phyloP scores from a whole-genome alignment of 2,888 invertebrate genomes.

The Leptogaster cylindrica region DNA sequence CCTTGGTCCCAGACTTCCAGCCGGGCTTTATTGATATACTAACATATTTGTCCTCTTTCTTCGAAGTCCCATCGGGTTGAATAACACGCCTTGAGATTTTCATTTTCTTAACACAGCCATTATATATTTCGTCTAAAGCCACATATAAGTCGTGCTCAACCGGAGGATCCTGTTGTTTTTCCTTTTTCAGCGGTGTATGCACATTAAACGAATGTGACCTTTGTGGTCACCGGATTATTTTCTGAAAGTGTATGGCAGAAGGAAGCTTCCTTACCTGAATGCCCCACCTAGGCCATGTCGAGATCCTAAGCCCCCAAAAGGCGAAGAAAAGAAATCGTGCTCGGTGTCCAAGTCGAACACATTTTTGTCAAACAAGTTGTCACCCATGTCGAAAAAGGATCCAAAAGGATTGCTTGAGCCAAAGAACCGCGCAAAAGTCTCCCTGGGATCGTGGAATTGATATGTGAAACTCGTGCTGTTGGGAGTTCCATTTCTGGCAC shows the following conservation, averaged over 20 bases:
- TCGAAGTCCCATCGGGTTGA: slow-evolving; percentile 82
- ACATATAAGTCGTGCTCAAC: slow-evolving; percentile 94
- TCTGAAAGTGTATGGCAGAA: not conserved
- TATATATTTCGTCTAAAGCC: slow-evolving; percentile 90
- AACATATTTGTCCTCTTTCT: slow-evolving; percentile 92
- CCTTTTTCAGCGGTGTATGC: slow-evolving; percentile 76
- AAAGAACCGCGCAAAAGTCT: slow-evolving; percentile 98
- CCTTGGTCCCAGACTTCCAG: slow-evolving; percentile 98
- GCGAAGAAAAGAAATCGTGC: slow-evolving; percentile 81
- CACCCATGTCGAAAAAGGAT: slow-evolving; percentile 81
- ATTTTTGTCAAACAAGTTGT: slow-evolving; percentile 67
- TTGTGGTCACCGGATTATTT: slow-evolving; percentile 61
- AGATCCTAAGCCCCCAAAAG: slow-evolving; percentile 74
- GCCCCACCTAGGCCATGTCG: slow-evolving; percentile 77
- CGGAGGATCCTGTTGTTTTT: slow-evolving; percentile 86
- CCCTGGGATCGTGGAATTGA: slow-evolving; percentile 93
- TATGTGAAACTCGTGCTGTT: slow-evolving; percentile 76
- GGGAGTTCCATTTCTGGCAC: slow-evolving; percentile 68
- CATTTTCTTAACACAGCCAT: slow-evolving; percentile 98
- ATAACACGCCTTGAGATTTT: slow-evolving; percentile 93
- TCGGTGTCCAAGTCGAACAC: slow-evolving; percentile 77
- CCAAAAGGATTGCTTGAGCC: slow-evolving; percentile 94
- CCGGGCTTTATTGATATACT: slow-evolving; percentile 96
- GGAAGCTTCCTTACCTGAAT: slow-evolving; percentile 56
- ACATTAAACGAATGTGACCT: slow-evolving; percentile 89